phyloP scores from a whole-genome alignment of 2,888 invertebrate species.

The Eristalinus sepulchralis region DNA sequence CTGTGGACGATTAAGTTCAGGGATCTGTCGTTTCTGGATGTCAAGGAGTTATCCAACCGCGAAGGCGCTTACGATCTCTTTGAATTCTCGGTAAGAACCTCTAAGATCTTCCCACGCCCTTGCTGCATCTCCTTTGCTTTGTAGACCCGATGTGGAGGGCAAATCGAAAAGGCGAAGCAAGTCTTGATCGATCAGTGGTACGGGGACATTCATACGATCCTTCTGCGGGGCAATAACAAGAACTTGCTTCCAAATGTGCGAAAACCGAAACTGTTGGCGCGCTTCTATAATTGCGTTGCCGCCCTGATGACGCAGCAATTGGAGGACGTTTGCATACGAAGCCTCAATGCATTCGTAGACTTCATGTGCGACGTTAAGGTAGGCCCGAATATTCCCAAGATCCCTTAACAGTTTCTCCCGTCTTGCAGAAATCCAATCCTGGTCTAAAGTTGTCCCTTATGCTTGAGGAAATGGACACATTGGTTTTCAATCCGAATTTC shows the following conservation, averaged over 20 bases:
- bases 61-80: conserved; percentile 79
- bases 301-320: conserved; percentile 94
- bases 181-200: conserved; percentile 84
- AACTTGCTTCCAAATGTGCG: conserved; percentile 86
- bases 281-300: conserved; percentile 92
- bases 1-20: conserved; percentile 91
- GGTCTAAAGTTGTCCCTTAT: conserved; percentile 83
- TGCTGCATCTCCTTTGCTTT: not conserved
- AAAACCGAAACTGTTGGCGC: conserved; percentile 85
- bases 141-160: conserved; percentile 81
- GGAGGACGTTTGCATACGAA: conserved; percentile 90
- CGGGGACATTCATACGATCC: conserved; percentile 78
- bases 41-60: conserved; percentile 78
- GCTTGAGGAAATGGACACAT: conserved; percentile 81
- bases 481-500: conserved; percentile 89
- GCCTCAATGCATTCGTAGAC: conserved; percentile 88
- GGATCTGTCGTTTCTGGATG: conserved; percentile 79
- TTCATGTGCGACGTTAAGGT: conserved; percentile 90
- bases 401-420: too few relatives aligned
- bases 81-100: conserved; percentile 77
- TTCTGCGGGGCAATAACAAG: conserved; percentile 85
- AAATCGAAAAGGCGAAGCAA: conserved; percentile 86
- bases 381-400: conserved; percentile 70
- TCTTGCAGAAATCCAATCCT: conserved; percentile 84
- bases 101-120: not conserved